Evolutionary conservation across 2,888 invertebrate species (phyloP), one percentile per base, ranked within the genome.

Genomic region (Mimas tiliae): DNA sequence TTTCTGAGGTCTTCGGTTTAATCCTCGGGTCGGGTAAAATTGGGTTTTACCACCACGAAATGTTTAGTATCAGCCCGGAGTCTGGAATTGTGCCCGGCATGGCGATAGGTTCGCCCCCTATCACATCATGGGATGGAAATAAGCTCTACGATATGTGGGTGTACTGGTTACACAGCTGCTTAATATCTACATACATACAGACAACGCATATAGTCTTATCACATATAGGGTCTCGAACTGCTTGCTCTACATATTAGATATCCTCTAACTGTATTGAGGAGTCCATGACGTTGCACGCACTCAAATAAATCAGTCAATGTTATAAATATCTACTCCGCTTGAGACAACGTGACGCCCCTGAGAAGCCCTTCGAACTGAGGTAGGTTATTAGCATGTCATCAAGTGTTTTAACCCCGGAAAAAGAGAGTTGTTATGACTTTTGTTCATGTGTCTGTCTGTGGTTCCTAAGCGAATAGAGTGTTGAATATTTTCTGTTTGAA

Each of bases 261-360:
- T 19, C 19, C 19, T 42, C 19, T 42, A 58, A 12, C 19, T 12
- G 42, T 42, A 19, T 58, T 11, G 58, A 19, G 38, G 12, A 42
- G 38, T 58, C 19, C 58, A 6, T 42, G n/a, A 19, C 38, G 42
- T 58, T 38, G 58, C 42, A 12, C 58, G 42, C 58, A 58, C 42
- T 58, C 42, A 0, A 19, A 19, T 58, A 58, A 58, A 42, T 58
- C 58, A 42, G 58, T 58, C 58, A 58, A 12, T 42, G 58, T 58
- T 38, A 42, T 58, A 21, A 55, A 55, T 34, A 42, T 58, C 19
- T 11, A 42, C 42, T 19, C 3, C 6, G 19, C 11, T 1, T 0
- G 58, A 16, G 58, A n/a, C 16, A 50, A 19, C 19, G 2, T 2
- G 50, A 50, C 58, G 38, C 19, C 27, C 14, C n/a, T 42, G n/a